Conservation (phyloP, 2,113 vertebrate species). For the Lepus timidus region DNA sequence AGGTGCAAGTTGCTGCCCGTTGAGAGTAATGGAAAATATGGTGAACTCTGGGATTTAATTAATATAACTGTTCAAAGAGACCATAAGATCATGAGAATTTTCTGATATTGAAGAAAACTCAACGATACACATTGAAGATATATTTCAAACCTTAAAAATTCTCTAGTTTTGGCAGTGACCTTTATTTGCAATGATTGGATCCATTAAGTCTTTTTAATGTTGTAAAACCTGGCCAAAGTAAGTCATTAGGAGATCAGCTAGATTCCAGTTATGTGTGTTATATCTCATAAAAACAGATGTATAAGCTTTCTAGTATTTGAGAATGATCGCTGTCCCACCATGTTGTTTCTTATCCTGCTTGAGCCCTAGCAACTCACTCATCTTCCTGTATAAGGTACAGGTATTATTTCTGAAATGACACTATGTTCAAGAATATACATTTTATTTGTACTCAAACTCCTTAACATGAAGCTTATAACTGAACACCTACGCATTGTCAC, state of each 20-base stretch:
- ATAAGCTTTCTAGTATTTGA: constrained; percentile 42
- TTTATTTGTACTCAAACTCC: background rate
- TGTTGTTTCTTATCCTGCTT: constrained; percentile 39
- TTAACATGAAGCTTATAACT: constrained; percentile 43
- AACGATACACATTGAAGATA: constrained; percentile 18
- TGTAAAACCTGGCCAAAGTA: constrained; percentile 30
- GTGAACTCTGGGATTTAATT: constrained; percentile 7
- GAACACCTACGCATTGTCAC: background rate
- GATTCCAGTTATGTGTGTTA: background rate
- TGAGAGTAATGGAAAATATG: constrained; percentile 33
- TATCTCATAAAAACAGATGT: background rate
- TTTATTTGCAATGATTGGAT: constrained; percentile 59
- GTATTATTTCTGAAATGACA: constrained; percentile 29
- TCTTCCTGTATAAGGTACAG: constrained; percentile 7
- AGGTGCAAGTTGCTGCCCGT: constrained; percentile 19
- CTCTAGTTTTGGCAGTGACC: constrained; percentile 8
- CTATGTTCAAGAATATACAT: background rate
- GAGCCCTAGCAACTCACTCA: constrained; percentile 19
- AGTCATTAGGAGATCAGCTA: constrained; percentile 36
- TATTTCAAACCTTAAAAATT: constrained; percentile 45
- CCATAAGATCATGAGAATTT: constrained; percentile 42
- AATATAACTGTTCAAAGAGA: constrained; percentile 36
- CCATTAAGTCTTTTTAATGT: constrained; percentile 12
- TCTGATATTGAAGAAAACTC: constrained; percentile 38
- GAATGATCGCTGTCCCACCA: background rate